Percentiles rank a stretch among this genome's conserved stretches.
Evolutionary conservation across 2,113 vertebrate species (phyloP).

Genomic region (Cavia aperea): DNA sequence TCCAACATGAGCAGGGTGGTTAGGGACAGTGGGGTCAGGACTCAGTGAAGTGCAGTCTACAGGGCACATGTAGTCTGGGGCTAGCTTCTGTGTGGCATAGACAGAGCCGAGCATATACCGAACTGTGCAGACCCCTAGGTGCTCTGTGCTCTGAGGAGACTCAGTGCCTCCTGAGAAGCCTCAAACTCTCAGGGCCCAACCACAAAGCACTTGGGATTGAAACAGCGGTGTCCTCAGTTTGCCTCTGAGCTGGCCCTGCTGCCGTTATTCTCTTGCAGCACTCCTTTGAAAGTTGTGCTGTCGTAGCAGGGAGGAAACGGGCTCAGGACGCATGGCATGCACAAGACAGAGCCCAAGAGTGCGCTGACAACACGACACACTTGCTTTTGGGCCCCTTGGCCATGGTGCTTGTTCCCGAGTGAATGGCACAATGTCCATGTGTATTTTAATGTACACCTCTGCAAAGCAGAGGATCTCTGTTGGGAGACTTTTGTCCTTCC

Average conservation of each 20-base stretch:
- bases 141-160: not conserved
- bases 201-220: not conserved
- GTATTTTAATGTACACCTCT: not conserved
- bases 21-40: not conserved
- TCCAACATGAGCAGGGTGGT: not conserved
- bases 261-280: rapidly evolving
- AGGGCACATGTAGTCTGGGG: not conserved
- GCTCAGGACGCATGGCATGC: rapidly evolving
- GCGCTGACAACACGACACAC: rapidly evolving
- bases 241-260: not conserved
- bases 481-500: too few relatives aligned
- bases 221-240: not conserved
- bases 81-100: not conserved
- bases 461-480: not conserved
- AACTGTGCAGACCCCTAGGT: not conserved
- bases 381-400: rapidly evolving
- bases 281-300: rapidly evolving
- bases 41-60: not conserved
- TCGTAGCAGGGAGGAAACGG: not conserved
- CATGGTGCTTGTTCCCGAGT: not conserved
- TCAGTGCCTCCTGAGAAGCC: not conserved
- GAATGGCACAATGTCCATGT: not conserved
- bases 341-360: rapidly evolving
- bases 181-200: not conserved
- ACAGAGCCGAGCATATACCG: not conserved